phyloP scores from a whole-genome alignment of 2,888 invertebrate genomes.

The Chrysodeixis includens region DNA sequence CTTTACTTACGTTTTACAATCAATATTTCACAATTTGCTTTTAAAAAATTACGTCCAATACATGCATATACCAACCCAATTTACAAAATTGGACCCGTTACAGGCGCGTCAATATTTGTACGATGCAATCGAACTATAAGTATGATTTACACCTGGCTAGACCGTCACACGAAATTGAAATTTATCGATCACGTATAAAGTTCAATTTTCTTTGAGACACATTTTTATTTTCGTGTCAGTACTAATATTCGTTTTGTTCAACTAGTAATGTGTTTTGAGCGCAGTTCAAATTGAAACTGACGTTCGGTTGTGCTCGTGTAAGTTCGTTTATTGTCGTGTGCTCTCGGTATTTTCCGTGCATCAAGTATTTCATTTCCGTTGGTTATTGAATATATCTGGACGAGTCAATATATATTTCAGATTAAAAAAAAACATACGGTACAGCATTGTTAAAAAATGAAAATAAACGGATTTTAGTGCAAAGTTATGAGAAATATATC shows the following conservation, averaged over 20 bases:
- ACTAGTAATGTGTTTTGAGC: not conserved
- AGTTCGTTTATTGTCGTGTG: not conserved
- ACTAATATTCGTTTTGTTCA: constrained; percentile 5
- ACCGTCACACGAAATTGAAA: not conserved
- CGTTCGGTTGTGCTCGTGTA: not conserved
- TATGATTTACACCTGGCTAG: constrained; percentile 7
- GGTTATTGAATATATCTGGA: too few relatives aligned
- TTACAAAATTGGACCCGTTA: not conserved
- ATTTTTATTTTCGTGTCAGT: not conserved
- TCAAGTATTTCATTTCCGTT: not conserved
- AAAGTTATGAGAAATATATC: too few relatives aligned
- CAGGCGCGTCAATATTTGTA: not conserved
- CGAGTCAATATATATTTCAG: too few relatives aligned
- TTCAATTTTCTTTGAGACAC: not conserved
- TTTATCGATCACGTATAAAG: not conserved
- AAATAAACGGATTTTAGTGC: too few relatives aligned
- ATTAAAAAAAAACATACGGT: too few relatives aligned
- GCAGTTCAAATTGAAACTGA: not conserved
- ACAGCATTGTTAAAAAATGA: too few relatives aligned
- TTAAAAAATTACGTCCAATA: not conserved
- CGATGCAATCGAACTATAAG: not conserved
- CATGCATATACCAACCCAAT: not conserved
- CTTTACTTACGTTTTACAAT: not conserved
- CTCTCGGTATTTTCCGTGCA: not conserved
- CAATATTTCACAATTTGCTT: not conserved